Base-by-base conservation (phyloP, 2,113 vertebrate species). In the Sphaerodactylus townsendi region DNA sequence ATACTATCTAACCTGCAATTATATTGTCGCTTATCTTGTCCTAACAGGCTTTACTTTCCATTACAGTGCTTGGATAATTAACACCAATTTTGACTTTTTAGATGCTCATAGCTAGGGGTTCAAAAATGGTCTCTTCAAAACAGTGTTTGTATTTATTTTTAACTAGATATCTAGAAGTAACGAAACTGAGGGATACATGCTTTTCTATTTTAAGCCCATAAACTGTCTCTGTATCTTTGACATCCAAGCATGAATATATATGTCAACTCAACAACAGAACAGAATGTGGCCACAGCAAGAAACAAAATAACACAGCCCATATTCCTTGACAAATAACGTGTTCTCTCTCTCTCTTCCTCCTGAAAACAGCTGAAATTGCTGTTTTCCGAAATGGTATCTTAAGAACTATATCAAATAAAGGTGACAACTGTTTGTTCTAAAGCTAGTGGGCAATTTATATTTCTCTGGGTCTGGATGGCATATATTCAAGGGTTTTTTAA, bases 1-100 rank as follows among this genome's bases (percentile, higher is more conserved):
- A 88, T 86, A 23, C 33, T 91, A 83, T 85, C 86, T 88, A 77
- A 79, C 88, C 84, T 85, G 44, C 41, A 83, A 73, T 90, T 73
- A 59, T 86, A 88, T 77, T 82, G 80, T 84, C 46, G 89, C 70
- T 81, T 84, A 89, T 80, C 25, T 46, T 64, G 33, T 79, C 68
- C 85, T 37, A 71, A 74, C 13, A 83, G 83, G 30, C 21, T 76
- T 81, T 13, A 53, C 85, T 90, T 92, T 87, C 83, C 39, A 85
- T 71, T 0, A 44, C 21, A 21, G 37, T 75, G 56, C 33, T 30
- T 33, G 0, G 33, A 74, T 64, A 83, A 86, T 87, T 90, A n/a
- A n/a, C 28, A 88, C 59, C 35, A 23, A 3, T 84, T 80, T 73
- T 78, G 64, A 78, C 72, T 81, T 30, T 87, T 90, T 11, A 68